A percentile compares a stretch with the other conserved stretches of the same genome.
Conservation (phyloP, 1,140 invertebrate species). For the Ganaspis sp. region DNA sequence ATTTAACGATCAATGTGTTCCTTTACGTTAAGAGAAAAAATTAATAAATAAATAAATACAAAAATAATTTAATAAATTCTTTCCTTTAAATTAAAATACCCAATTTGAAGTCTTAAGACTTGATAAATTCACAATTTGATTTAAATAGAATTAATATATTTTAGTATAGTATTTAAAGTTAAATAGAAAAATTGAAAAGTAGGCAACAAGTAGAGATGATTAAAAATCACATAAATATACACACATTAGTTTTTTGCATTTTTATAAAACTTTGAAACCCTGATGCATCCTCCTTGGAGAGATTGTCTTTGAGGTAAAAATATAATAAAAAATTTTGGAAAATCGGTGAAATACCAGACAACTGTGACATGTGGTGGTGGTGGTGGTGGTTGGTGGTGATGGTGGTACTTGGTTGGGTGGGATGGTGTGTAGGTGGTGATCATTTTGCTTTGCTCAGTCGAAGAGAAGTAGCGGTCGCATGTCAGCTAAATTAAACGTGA, state of each 20-base stretch:
- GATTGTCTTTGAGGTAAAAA: slow-evolving; percentile 44
- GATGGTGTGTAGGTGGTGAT: slow-evolving; percentile 76
- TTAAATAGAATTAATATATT: too few relatives aligned
- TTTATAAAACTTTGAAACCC: slow-evolving; percentile 19
- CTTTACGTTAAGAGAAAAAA: too few relatives aligned
- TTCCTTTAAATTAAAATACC: too few relatives aligned
- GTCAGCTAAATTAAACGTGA: slow-evolving; percentile 74
- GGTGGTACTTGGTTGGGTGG: slow-evolving; percentile 67
- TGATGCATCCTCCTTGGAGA: not conserved
- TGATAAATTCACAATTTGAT: too few relatives aligned
- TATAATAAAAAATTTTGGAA: slow-evolving; percentile 71
- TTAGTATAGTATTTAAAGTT: too few relatives aligned
- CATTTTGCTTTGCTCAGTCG: slow-evolving; percentile 74
- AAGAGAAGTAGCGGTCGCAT: slow-evolving; percentile 69
- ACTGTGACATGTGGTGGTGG: slow-evolving; percentile 75
- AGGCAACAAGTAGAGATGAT: not conserved
- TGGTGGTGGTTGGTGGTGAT: slow-evolving; percentile 67
- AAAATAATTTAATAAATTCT: too few relatives aligned
- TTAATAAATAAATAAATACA: too few relatives aligned
- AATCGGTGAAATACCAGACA: slow-evolving; percentile 76
- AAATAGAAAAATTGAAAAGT: not conserved
- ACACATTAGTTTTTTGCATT: too few relatives aligned
- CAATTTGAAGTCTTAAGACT: too few relatives aligned
- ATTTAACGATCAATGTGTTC: too few relatives aligned
- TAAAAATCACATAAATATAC: too few relatives aligned